Evolutionary conservation across 2,797 vertebrate species (phyloP).

Genomic region (Numenius phaeopus): DNA sequence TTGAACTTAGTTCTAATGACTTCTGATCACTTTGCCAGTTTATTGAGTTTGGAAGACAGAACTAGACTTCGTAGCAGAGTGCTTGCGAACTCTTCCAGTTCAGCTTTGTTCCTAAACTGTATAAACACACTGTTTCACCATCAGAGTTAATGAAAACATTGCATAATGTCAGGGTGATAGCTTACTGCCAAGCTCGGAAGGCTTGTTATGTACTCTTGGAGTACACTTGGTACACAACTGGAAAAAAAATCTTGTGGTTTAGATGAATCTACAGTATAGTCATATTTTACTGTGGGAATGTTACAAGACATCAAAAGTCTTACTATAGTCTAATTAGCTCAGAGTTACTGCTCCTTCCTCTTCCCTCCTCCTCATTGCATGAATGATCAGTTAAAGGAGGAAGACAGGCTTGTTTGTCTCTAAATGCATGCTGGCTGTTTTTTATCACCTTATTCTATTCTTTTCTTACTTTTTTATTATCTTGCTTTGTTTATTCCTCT

Average conservation of each 20-base stretch:
- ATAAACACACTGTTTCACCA: slow-evolving; percentile 67
- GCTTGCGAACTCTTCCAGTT: slow-evolving; percentile 33
- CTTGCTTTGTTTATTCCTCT: slow-evolving; percentile 28
- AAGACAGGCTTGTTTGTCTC: slow-evolving; percentile 28
- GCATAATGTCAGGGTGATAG: slow-evolving; percentile 60
- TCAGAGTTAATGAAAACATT: slow-evolving; percentile 69
- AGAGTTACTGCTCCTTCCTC: slow-evolving; percentile 26
- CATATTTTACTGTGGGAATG: slow-evolving; percentile 48
- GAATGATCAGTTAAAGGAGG: slow-evolving; percentile 42
- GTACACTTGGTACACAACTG: slow-evolving; percentile 51
- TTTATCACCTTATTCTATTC: slow-evolving; percentile 28
- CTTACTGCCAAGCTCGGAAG: slow-evolving; percentile 26
- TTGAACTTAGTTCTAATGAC: slow-evolving; percentile 64
- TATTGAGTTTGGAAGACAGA: slow-evolving; percentile 49
- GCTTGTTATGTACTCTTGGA: slow-evolving; percentile 42
- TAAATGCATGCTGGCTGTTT: neutral
- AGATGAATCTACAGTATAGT: neutral
- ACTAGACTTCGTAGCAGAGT: neutral
- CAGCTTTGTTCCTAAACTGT: slow-evolving; percentile 60
- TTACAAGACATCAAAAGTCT: slow-evolving; percentile 45
- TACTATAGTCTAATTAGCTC: slow-evolving; percentile 15
- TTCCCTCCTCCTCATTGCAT: neutral
- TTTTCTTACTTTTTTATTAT: slow-evolving; percentile 33
- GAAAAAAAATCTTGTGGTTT: slow-evolving; percentile 57
- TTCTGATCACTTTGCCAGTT: neutral